Evolutionary conservation across 2,888 invertebrate species (phyloP).

Genomic region (Callinectes sapidus): DNA sequence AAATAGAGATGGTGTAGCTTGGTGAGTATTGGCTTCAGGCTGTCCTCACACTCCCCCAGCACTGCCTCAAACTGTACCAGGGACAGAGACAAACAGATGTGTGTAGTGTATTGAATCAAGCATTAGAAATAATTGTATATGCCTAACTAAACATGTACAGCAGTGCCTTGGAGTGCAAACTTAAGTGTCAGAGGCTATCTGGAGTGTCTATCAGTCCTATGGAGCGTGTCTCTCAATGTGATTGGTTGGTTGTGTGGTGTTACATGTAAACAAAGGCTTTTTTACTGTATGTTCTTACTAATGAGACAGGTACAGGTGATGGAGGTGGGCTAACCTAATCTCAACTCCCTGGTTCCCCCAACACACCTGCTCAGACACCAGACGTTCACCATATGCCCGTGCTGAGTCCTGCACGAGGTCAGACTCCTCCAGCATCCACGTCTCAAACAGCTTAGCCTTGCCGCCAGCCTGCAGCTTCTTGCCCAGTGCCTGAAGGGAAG

Average conservation of each 20-base stretch:
- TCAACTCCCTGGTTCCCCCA: conserved; percentile 41
- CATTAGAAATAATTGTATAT: background rate
- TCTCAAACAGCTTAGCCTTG: conserved; percentile 70
- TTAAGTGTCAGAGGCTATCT: too few relatives aligned
- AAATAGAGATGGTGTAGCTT: conserved; percentile 72
- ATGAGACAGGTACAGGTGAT: background rate
- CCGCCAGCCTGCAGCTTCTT: conserved; percentile 71
- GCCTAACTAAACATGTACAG: too few relatives aligned
- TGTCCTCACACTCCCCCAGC: conserved; percentile 57
- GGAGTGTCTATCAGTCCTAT: too few relatives aligned
- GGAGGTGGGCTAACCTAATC: too few relatives aligned
- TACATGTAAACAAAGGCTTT: too few relatives aligned
- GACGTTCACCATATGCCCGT: conserved; percentile 72
- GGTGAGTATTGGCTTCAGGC: conserved; percentile 69
- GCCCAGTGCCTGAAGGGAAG: conserved; percentile 55
- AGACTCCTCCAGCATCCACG: conserved; percentile 73
- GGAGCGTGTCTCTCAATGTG: too few relatives aligned
- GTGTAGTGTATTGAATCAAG: background rate
- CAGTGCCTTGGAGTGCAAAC: too few relatives aligned
- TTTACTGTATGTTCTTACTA: too few relatives aligned
- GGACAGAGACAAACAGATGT: background rate
- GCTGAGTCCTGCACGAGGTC: conserved; percentile 73
- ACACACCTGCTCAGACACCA: conserved; percentile 73
- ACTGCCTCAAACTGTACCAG: conserved; percentile 66
- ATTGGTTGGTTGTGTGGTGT: too few relatives aligned